Base-by-base conservation (phyloP, 1,140 invertebrate genomes). In the Ceratosolen solmsi region DNA sequence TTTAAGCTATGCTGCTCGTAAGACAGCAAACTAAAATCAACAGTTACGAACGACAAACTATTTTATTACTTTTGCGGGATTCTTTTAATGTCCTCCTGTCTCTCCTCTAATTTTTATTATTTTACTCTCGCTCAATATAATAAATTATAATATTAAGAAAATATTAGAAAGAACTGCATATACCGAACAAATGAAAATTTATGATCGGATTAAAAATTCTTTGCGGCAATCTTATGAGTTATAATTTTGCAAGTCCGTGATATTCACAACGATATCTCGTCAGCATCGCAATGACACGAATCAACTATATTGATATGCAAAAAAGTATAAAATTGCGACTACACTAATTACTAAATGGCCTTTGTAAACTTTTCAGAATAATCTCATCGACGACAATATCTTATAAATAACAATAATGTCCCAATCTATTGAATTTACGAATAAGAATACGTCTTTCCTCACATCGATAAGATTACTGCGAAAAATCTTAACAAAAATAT, bases 81-180 rank as follows among this genome's bases (percentile, higher is more conserved):
- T 82, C 63, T 76, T 81, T 76, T 17, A 75, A 81, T 75, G 46
- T 81, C 58, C 71, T 79, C 82, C 78, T 79, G 46, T 73, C 82
- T 80, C 74, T 80, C 76, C 30, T 80, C 63, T 65, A 54, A 74
- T 33, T 82, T 84, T 78, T 58, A 51, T n/a, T n/a, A n/a, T n/a
- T 72, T 46, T 46, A 8, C 46, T 68, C 22, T 84, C 51, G 38
- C 58, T 81, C 33, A n/a, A 38, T 82, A 83, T 75, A 85, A 86
- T 86, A 85, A 86, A 85, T 86, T 84, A 86, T 82, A 82, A 85
- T 76, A 84, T 82, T 83, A 82, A 82, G 75, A 73, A 56, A 41
- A 54, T 73, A 78, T 73, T 82, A 78, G 60, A 54, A 82, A 82
- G 65, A 60, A 80, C 36, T 58, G 38, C 56, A 41, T 51, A 65